These are phyloP conservation scores for Mormoops blainvillei DNA, from an alignment of 2,113 vertebrate genomes.

Conservation along the genomic window DNA sequence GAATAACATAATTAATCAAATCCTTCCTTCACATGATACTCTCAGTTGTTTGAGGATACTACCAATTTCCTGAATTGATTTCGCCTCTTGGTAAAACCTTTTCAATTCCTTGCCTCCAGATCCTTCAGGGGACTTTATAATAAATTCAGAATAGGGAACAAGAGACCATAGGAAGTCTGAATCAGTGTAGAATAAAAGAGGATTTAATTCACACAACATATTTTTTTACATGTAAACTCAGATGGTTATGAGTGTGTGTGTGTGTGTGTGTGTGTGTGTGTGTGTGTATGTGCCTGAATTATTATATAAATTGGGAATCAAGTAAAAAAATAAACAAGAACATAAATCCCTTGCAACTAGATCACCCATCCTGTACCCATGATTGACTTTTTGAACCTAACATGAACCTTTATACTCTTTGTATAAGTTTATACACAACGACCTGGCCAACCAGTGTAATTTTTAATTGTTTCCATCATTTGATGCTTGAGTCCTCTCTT, in stretches of 20 bases:
- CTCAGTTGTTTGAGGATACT: neutral
- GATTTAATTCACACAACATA: neutral
- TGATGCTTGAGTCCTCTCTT: neutral
- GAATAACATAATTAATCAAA: neutral
- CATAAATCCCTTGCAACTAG: neutral
- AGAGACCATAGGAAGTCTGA: neutral
- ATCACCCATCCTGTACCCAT: neutral
- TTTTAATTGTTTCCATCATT: neutral
- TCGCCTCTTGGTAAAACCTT: neutral
- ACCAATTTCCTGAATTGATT: neutral
- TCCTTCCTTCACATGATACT: neutral
- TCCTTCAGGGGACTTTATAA: neutral
- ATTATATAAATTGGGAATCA: neutral
- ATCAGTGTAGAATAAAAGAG: neutral
- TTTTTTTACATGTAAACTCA: neutral
- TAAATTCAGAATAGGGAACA: neutral
- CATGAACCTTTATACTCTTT: neutral
- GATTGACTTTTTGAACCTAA: neutral
- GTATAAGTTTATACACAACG: neutral
- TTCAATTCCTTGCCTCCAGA: neutral
- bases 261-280: too few relatives aligned
- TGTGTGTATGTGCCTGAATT: neutral
- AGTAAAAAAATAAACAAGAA: neutral
- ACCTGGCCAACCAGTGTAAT: neutral
- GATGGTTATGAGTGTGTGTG: accelerated